Base-by-base conservation (phyloP, 2,888 invertebrate species). In the Netelia melanura region DNA sequence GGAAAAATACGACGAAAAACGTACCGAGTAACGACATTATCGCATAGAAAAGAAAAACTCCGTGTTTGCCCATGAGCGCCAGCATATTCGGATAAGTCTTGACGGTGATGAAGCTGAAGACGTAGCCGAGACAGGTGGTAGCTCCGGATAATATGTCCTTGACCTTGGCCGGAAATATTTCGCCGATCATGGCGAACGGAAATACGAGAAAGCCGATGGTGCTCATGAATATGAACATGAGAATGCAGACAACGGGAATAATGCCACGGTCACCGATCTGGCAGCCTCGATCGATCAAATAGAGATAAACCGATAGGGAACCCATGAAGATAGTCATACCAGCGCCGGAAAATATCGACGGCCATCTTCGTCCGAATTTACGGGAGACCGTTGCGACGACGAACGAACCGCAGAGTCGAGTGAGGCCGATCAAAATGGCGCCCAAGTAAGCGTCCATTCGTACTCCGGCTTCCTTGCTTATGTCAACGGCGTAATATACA, bases 101-200 rank as follows among this genome's bases (percentile, higher is more conserved):
- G 0, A 95, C 94, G 1, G 94, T 94, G 1, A 94, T 88, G 82
- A 95, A 95, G 87, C 95, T 95, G 86, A 95, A 95, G 3, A 94
- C 88, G 83, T 95, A 95, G 1, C 94, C 95, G 0, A 94, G 82
- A 58, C 94, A 94, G 0, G 94, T 94, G 0, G 94, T 94, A 1
- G 95, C 72, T 0, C 95, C 95, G 0, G 95, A 94, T 0, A 95
- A 94, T 2, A 94, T 91, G 3, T 95, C 95, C 44, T 95, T 94
- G 0, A 95, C 94, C 74, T 94, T 94, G 10, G 94, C 88, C 0
- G 95, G 95, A 86, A 94, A 95, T 6, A 95, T 92, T 87, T 95
- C 95, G 0, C 95, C 95, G 0, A 95, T 90, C 94, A 95, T 94
- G 0, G 95, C 95, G 89, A 95, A 95, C 0, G 95, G 95, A 3